Evolutionary conservation across 30 jellyfish, hydroid and myxozoan species (phyloP).

Genomic region (Rhopilema esculentum): DNA sequence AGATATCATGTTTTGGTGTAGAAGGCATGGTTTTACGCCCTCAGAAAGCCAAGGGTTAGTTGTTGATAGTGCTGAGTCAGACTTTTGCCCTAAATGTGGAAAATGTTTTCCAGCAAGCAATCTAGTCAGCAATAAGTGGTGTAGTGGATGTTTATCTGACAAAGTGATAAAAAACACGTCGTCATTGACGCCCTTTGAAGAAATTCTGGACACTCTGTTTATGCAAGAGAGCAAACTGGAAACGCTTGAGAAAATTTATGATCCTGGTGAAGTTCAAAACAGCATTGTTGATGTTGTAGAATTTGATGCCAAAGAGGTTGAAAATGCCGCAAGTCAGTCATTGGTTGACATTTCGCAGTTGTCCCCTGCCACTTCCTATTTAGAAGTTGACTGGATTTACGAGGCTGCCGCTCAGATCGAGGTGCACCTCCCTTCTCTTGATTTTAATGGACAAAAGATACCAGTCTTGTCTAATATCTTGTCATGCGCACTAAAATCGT

Average conservation of each 20-base stretch:
- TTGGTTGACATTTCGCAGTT: conserved; percentile 16
- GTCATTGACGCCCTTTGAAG: conserved; percentile 68
- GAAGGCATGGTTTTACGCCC: conserved; percentile 89
- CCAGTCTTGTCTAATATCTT: conserved; percentile 86
- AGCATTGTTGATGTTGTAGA: conserved; percentile 47
- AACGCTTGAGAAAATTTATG: background rate
- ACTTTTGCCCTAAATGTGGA: conserved; percentile 83
- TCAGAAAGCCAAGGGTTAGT: conserved; percentile 70
- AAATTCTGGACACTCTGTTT: conserved; percentile 2
- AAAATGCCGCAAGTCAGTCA: background rate
- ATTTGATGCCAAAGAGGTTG: background rate
- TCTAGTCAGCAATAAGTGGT: conserved; percentile 16
- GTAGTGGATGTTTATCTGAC: conserved; percentile 62
- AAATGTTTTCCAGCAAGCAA: conserved; percentile 10
- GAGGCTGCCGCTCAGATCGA: conserved; percentile 81
- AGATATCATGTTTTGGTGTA: conserved; percentile 84
- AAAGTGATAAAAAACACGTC: background rate
- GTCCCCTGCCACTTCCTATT: conserved; percentile 30
- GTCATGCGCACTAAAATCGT: conserved; percentile 68
- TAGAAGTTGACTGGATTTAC: conserved; percentile 78
- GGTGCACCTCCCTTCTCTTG: conserved; percentile 71
- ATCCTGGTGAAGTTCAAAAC: conserved; percentile 20
- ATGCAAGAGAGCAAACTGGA: conserved; percentile 24
- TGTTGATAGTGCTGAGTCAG: conserved; percentile 3
- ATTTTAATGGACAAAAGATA: conserved; percentile 15